Base-by-base conservation (phyloP, 2,797 vertebrate species). In the Gobio occitaniae region DNA sequence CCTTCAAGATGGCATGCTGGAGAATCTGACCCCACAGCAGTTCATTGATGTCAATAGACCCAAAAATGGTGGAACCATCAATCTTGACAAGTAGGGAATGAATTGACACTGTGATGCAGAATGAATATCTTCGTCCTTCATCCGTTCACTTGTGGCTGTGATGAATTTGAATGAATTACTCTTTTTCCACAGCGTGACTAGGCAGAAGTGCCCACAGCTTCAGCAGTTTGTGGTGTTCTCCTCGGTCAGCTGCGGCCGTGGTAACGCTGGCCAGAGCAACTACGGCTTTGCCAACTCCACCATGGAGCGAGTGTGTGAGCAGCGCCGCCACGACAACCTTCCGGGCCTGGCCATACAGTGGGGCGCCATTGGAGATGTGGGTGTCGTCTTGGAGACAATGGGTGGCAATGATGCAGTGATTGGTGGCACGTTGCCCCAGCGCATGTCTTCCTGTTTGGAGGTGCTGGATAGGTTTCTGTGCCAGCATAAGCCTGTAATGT, bases 221-320 rank as follows among this genome's bases (percentile, higher is more conserved):
- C 94, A 96, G 90, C 94, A 97, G 91, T 99, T 99, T 4, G 98
- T 99, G 89, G 96, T 90, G 72, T 99, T 99, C 94, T 99, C 98
- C 50, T 99, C 98, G 0, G 97, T 99, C 92, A 99, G 97, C 94
- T 99, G 97, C 1, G 98, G 98, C 61, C 97, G 96, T 41, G 98
- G 98, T 85, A 99, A 99, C 0, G 96, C 96, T 0, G 97, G 98
- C 32, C 98, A 99, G 88, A 97, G 95, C 90, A 99, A 98, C 94
- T 99, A 99, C 0, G 98, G 98, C 54, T 99, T 97, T 12, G 98
- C 98, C 87, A 99, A 99, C 94, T 99, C 98, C 3, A 88, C 96
- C 80, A 99, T 99, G 97, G 98, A 99, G 84, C 97, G 98, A 0
- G 95, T 99, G 74, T 99, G 98, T 44, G 98, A 99, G 92, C 95